Percentiles rank a stretch among this genome's conserved stretches.
These are phyloP conservation scores for Sprattus sprattus DNA, from an alignment of 2,113 vertebrate species.

Conservation along the genomic window DNA sequence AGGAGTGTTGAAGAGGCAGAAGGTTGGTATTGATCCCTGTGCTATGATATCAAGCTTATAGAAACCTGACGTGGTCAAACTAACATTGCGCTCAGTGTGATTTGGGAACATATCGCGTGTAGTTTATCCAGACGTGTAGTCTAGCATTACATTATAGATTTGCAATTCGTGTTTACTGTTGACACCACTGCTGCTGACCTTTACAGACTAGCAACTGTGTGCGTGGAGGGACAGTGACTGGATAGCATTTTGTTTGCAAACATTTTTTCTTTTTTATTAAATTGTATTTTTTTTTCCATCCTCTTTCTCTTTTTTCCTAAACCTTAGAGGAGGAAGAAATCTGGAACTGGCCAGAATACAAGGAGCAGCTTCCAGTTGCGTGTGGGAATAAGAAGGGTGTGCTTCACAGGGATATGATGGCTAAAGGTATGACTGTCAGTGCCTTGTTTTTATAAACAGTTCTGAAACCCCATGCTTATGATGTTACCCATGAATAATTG, in stretches of 20 bases:
- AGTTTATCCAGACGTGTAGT: no score
- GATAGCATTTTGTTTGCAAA: no score
- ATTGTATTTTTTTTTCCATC: neutral
- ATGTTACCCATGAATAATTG: no score
- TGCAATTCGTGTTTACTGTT: no score
- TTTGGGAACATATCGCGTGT: no score
- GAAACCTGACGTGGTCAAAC: no score
- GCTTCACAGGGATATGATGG: constrained; percentile 4
- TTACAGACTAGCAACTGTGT: no score
- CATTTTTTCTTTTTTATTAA: neutral
- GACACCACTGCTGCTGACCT: no score
- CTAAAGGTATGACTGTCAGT: neutral
- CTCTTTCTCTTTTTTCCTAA: neutral
- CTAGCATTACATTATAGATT: no score
- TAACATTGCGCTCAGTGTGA: no score
- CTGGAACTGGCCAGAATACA: neutral
- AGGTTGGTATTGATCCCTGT: neutral
- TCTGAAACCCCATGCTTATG: neutral
- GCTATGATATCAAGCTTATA: no score
- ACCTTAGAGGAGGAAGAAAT: neutral
- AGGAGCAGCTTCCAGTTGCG: neutral
- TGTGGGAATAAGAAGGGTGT: neutral
- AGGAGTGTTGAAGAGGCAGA: neutral
- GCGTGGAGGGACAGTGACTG: no score
- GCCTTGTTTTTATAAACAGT: neutral